Evolutionary conservation across 2,888 invertebrate genomes (phyloP), one percentile per base, ranked within the genome.

Genomic region (Aleiodes leptofemur): DNA sequence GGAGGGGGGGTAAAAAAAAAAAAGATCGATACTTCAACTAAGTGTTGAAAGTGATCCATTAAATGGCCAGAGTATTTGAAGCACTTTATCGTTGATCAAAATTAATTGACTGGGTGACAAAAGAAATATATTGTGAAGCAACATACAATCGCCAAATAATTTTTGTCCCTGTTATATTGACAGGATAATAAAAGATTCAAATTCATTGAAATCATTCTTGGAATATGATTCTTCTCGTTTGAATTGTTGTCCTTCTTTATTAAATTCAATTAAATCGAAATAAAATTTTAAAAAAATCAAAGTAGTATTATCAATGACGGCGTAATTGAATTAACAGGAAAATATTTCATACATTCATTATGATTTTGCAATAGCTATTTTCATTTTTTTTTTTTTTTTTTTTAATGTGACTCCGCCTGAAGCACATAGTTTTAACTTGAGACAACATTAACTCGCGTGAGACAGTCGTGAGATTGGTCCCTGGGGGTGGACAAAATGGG

Each of bases 381-480:
- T 14, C 3, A 23, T 23, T 23, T 23, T 16, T 64, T 61, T 61
- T 61, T 14, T 0, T 1, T 23, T 23, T 23, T 16, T 64, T 48
- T 48, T 38, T 23, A 64, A 4, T 23, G 23, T 23, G 48, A 43
- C 43, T 43, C 43, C 64, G 64, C 64, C 64, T 48, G 11, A 48
- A 64, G 64, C 64, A 48, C 64, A 43, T 64, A 43, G 16, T 64
- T 64, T 34, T 43, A 55, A 59, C 55, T 64, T 55, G 59, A 59
- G 48, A 64, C 64, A 38, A 71, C 43, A 77, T 61, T 73, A 53
- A 61, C 53, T 73, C 70, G 51, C 74, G 75, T 64, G 78, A 75
- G 78, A 78, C 69, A 75, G 70, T 77, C 76, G 72, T 76, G 78
- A 71, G 78, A 77, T 70, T 64, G 64, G 48, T 43, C 64, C 64